Evolutionary conservation across 2,113 vertebrate species (phyloP), one percentile per base, ranked within the genome.

Genomic region (Asarcornis scutulata): DNA sequence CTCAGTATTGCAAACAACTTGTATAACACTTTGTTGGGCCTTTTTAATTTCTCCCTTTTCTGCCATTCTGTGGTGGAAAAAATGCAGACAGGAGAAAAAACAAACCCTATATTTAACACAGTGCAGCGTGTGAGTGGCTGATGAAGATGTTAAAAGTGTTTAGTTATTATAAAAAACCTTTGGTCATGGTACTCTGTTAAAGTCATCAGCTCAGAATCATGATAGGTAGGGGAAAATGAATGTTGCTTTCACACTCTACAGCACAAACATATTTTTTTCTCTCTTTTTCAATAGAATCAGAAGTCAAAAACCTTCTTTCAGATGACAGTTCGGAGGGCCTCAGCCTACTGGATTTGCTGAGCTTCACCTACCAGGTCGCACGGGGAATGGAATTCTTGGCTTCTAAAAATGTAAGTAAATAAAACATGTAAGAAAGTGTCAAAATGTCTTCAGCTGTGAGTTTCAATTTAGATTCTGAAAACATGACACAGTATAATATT

Each of bases 381-480:
- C 97, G 98, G 86, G 99, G 99, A 89, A 99, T 99, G 99, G 99
- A 99, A 89, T 99, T 99, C 94, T 96, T 99, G 94, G 99, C 99
- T 73, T 99, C 99, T 80, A 99, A 99, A 98, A 99, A 99, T 62
- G 99, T 99, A 97, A 98, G 99, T 98, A 60, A 91, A 94, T 60
- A 7, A 68, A 82, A 89, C 56, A 68, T 53, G 5, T 15, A 90
- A 74, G 56, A 17, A 67, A n/a, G 7, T 17, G 29, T n/a, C 72
- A 46, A 91, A 86, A 40, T 0, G 0, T 36, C n/a, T 64, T 86
- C 6, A 93, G 7, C 18, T 23, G 10, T 13, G 34, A 7, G 3
- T 53, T 90, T 83, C 32, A 83, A 8, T 75, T 82, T 77, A 52
- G 58, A 68, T 56, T 88, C 72, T 77, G 32, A 82, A 67, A 21